phyloP scores from a whole-genome alignment of 2,797 vertebrate genomes.

The Eidolon dupreanum region DNA sequence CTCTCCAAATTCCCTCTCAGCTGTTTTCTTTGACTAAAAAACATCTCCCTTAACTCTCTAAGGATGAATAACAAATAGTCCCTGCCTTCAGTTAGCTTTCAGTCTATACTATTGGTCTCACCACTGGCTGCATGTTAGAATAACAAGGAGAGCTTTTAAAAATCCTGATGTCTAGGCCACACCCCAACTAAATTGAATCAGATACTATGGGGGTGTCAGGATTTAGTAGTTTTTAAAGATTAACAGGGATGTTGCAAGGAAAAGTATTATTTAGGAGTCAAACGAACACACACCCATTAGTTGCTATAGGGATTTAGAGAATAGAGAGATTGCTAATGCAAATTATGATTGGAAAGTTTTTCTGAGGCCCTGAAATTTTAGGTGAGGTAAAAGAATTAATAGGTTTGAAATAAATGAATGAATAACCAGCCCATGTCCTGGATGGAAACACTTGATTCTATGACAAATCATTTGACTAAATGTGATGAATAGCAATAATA shows the following conservation, averaged over 20 bases:
- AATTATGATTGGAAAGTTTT: neutral
- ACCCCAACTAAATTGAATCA: neutral
- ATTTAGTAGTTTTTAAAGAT: neutral
- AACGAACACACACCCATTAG: neutral
- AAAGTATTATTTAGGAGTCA: neutral
- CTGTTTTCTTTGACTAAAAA: neutral
- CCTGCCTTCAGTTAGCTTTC: neutral
- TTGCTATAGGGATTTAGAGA: neutral
- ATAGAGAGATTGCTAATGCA: neutral
- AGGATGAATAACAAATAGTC: neutral
- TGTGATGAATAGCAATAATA: neutral
- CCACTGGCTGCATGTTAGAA: neutral
- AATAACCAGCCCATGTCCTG: neutral
- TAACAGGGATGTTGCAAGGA: neutral
- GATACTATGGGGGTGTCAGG: neutral
- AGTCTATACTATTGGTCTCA: neutral
- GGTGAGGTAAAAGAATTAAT: neutral
- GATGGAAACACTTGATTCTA: neutral
- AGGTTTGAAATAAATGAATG: neutral
- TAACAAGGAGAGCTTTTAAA: neutral
- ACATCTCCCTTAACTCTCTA: neutral
- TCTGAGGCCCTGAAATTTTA: neutral
- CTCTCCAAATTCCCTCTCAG: neutral
- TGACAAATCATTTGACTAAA: neutral
- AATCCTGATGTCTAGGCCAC: neutral